A percentile compares a stretch with the other conserved stretches of the same genome.
Conservation (phyloP, 2,888 invertebrate genomes). For the Lacanobia wlatinum region DNA sequence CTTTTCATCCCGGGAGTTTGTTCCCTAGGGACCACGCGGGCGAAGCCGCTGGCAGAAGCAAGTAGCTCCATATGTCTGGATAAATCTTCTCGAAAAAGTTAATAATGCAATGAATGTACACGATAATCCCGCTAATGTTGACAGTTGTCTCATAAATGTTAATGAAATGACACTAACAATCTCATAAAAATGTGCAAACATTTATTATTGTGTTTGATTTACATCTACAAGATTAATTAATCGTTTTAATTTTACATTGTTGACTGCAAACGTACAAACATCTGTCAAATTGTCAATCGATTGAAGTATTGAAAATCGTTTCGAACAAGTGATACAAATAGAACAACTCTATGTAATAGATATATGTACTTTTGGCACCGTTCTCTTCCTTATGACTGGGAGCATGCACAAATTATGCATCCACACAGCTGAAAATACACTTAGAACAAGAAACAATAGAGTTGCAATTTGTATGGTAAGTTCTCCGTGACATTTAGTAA, state of each 20-base stretch:
- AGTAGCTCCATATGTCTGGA: no score
- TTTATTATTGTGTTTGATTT: slow-evolving; percentile 2
- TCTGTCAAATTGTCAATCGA: slow-evolving; percentile 52
- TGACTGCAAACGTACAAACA: slow-evolving; percentile 25
- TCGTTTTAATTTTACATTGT: slow-evolving; percentile 16
- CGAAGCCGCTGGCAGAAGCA: no score
- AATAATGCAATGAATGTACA: no score
- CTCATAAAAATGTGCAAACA: not conserved
- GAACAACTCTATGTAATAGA: slow-evolving; percentile 64
- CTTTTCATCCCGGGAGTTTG: no score
- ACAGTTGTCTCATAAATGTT: no score
- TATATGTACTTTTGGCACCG: slow-evolving; percentile 76
- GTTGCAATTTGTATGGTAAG: slow-evolving; percentile 32
- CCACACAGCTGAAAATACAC: slow-evolving; percentile 47
- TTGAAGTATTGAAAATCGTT: slow-evolving; percentile 44
- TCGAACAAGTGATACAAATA: slow-evolving; percentile 39
- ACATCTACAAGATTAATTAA: slow-evolving; percentile 24
- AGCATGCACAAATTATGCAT: slow-evolving; percentile 66
- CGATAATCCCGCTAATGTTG: not conserved
- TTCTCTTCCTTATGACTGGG: slow-evolving; percentile 66
- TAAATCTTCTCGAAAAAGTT: no score
- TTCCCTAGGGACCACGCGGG: no score
- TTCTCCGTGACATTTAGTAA: slow-evolving; percentile 82
- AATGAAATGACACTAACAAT: not conserved
- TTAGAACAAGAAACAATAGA: slow-evolving; percentile 21